Percentiles rank a stretch among this genome's conserved stretches.
phyloP scores from a whole-genome alignment of 1,140 invertebrate species.

The Propsilocerus akamusi region DNA sequence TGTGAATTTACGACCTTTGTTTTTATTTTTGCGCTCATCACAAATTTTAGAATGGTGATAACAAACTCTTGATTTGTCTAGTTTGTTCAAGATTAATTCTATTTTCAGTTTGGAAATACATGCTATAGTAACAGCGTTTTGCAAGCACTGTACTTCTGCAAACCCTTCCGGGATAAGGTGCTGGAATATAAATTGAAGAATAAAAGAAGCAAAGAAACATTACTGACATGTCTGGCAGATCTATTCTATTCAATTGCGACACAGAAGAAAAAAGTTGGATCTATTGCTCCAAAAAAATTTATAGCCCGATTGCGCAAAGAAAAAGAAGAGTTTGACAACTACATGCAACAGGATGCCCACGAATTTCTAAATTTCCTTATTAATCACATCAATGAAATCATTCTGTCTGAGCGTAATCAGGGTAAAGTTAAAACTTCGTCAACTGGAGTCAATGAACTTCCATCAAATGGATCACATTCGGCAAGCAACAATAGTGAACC shows the following conservation, averaged over 20 bases:
- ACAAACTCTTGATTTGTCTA: neutral
- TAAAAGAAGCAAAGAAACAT: constrained; percentile 92
- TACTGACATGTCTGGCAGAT: constrained; percentile 94
- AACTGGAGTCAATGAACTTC: constrained; percentile 22
- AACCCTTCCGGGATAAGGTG: constrained; percentile 96
- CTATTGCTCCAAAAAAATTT: constrained; percentile 98
- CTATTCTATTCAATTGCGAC: constrained; percentile 97
- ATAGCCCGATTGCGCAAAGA: constrained; percentile 95
- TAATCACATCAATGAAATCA: constrained; percentile 89
- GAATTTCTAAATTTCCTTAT: constrained; percentile 99
- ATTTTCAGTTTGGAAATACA: constrained; percentile 95
- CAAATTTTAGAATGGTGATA: neutral
- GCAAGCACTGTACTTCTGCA: constrained; percentile 98
- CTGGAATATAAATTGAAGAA: constrained; percentile 97
- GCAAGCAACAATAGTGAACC: constrained; percentile 39
- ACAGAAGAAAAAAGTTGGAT: constrained; percentile 98
- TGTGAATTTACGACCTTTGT: neutral
- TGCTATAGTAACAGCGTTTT: constrained; percentile 99
- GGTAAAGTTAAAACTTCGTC: constrained; percentile 31
- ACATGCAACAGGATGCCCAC: constrained; percentile 99
- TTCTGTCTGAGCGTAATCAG: constrained; percentile 70
- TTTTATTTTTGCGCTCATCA: neutral
- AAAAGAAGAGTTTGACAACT: constrained; percentile 99
- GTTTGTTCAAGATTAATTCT: constrained; percentile 9
- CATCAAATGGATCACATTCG: constrained; percentile 3